Percentiles rank a stretch among this genome's conserved stretches.
These are phyloP conservation scores for Oryzias sinensis DNA, from an alignment of 2,797 vertebrate genomes.

Conservation along the genomic window DNA sequence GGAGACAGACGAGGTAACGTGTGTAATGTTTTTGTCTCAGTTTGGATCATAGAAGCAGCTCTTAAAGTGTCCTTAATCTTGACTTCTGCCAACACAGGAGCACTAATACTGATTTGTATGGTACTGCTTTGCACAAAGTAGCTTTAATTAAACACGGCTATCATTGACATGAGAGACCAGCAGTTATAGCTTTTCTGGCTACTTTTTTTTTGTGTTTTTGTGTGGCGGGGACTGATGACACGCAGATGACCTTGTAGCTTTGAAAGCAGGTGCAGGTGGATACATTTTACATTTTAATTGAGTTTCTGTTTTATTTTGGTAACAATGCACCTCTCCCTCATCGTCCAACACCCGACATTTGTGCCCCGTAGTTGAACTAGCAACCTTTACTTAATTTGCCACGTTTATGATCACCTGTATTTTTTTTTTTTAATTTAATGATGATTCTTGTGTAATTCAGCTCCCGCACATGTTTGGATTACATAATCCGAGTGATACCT, in stretches of 20 bases:
- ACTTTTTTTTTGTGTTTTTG: not conserved
- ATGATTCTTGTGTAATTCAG: slow-evolving; percentile 21
- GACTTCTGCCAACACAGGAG: slow-evolving; percentile 37
- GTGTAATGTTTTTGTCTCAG: slow-evolving; percentile 40
- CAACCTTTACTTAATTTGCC: slow-evolving; percentile 13
- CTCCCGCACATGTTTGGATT: slow-evolving; percentile 30
- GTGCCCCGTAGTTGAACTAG: slow-evolving; percentile 30
- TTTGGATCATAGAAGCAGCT: slow-evolving; percentile 57
- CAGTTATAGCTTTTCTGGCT: slow-evolving; percentile 23
- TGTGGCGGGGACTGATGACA: not conserved
- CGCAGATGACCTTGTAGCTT: slow-evolving; percentile 39
- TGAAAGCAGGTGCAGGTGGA: not conserved
- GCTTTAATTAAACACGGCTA: slow-evolving; percentile 46
- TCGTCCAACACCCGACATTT: slow-evolving; percentile 21
- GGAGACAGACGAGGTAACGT: slow-evolving; percentile 18
- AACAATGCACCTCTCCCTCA: slow-evolving; percentile 27
- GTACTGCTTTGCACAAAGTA: slow-evolving; percentile 54
- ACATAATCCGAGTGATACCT: slow-evolving; percentile 24
- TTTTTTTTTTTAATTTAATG: not conserved
- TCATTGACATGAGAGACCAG: slow-evolving; percentile 7
- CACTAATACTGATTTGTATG: slow-evolving; percentile 35
- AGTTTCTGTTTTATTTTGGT: slow-evolving; percentile 45
- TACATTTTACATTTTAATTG: slow-evolving; percentile 23
- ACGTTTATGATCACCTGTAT: slow-evolving; percentile 9
- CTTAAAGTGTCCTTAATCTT: slow-evolving; percentile 79